Evolutionary conservation across 2,113 vertebrate species (phyloP).

Genomic region (Acinonyx jubatus): DNA sequence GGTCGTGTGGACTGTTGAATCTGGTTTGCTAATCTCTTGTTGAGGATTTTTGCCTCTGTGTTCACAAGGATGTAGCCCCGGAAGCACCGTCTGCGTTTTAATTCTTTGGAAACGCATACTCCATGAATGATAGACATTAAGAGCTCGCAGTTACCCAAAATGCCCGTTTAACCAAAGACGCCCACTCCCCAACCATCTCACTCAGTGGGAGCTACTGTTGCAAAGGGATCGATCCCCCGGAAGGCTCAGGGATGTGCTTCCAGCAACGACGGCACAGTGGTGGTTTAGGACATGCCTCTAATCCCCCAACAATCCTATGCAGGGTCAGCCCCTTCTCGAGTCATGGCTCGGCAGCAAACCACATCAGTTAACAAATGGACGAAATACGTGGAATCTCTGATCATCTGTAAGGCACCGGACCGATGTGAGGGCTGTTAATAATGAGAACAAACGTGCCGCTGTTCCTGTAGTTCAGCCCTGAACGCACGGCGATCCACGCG

Average conservation of each 20-base stretch:
- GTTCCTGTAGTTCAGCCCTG: accelerated
- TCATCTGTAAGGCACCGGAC: too few species aligned
- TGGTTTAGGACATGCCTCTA: background rate
- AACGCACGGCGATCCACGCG: background rate
- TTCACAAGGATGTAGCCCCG: background rate
- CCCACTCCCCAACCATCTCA: background rate
- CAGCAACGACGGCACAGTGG: too few species aligned
- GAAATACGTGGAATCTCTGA: accelerated
- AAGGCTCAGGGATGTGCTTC: background rate
- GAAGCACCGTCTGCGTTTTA: background rate
- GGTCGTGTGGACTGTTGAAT: accelerated
- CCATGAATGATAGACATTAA: too few species aligned
- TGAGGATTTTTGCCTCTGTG: background rate
- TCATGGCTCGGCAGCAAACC: background rate
- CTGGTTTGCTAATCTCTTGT: background rate
- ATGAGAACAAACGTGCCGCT: background rate
- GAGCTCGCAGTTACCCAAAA: background rate
- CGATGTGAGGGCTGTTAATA: accelerated
- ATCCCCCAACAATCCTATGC: background rate
- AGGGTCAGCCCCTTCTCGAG: background rate
- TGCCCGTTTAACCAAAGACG: background rate
- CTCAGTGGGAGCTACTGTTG: accelerated
- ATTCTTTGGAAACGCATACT: background rate
- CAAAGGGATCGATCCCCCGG: background rate
- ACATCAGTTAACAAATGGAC: background rate